These are phyloP conservation scores for Sebastes schlegelii DNA, from an alignment of 2,113 vertebrate species.

Conservation along the genomic window DNA sequence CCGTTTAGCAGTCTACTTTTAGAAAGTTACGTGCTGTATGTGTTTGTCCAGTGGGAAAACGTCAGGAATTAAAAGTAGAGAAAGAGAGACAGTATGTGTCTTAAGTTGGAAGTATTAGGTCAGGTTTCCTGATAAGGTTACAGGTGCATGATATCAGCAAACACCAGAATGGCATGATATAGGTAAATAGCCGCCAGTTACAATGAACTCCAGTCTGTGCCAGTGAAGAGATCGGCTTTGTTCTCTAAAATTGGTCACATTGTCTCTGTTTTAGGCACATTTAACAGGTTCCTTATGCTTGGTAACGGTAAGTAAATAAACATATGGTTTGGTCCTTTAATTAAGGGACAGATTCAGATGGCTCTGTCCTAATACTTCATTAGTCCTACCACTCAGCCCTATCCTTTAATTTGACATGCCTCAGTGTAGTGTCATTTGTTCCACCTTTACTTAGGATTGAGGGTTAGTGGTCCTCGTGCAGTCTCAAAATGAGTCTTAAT, in stretches of 20 bases:
- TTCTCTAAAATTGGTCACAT: not conserved
- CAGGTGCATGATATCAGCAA: not conserved
- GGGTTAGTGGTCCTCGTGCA: not conserved
- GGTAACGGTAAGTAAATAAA: not conserved
- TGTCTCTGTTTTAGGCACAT: not conserved
- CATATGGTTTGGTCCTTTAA: not conserved
- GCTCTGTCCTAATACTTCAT: not conserved
- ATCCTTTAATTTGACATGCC: not conserved
- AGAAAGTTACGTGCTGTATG: slow-evolving; percentile 32
- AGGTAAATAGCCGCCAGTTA: not conserved
- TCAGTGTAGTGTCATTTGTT: not conserved
- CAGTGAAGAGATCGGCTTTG: not conserved
- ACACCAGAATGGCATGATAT: not conserved
- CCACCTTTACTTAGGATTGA: not conserved
- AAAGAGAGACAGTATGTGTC: not conserved
- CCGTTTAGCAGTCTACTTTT: slow-evolving; percentile 42
- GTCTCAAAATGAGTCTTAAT: not conserved
- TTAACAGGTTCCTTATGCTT: not conserved
- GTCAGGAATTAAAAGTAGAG: not conserved
- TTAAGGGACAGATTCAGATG: not conserved
- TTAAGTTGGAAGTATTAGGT: not conserved
- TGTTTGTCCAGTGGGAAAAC: not conserved
- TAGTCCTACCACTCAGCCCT: not conserved
- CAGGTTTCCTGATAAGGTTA: not conserved
- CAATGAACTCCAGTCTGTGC: not conserved